A percentile compares a stretch with the other conserved stretches of the same genome.
These are phyloP conservation scores for Mythimna loreyi DNA, from an alignment of 2,888 invertebrate species.

Conservation along the genomic window DNA sequence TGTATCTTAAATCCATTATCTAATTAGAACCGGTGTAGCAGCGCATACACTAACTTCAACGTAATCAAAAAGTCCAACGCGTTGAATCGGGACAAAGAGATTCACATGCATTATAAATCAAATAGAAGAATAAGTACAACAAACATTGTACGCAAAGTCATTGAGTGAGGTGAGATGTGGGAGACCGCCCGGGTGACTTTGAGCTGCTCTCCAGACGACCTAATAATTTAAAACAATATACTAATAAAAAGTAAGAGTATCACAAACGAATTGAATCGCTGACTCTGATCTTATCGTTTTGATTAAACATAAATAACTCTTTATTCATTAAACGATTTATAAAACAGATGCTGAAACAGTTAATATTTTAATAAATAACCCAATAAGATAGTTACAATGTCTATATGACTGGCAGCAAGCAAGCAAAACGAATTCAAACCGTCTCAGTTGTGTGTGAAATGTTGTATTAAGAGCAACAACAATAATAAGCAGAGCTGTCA, in stretches of 20 bases:
- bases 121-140: slow-evolving; percentile 55
- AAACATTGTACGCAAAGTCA: slow-evolving; percentile 62
- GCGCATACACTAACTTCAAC: slow-evolving; percentile 19
- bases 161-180: slow-evolving; percentile 74
- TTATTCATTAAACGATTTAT: slow-evolving; percentile 29
- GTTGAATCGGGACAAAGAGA: slow-evolving; percentile 45
- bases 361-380: slow-evolving; percentile 7
- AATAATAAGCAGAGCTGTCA: slow-evolving; percentile 52
- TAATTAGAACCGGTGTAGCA: neutral
- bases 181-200: slow-evolving; percentile 84
- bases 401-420: neutral
- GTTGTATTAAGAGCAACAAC: slow-evolving; percentile 48
- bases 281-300: slow-evolving; percentile 43
- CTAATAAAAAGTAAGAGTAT: slow-evolving; percentile 63
- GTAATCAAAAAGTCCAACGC: slow-evolving; percentile 18
- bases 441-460: slow-evolving; percentile 30
- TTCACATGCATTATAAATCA: slow-evolving; percentile 44
- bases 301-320: slow-evolving; percentile 31
- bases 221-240: slow-evolving; percentile 76
- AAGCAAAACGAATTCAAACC: slow-evolving; percentile 19
- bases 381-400: slow-evolving; percentile 12
- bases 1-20: slow-evolving; percentile 17
- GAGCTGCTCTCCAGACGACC: slow-evolving; percentile 86
- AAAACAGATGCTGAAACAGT: neutral
- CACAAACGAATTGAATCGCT: slow-evolving; percentile 53